Conservation (phyloP, 2,797 vertebrate species). For the Choloepus didactylus region DNA sequence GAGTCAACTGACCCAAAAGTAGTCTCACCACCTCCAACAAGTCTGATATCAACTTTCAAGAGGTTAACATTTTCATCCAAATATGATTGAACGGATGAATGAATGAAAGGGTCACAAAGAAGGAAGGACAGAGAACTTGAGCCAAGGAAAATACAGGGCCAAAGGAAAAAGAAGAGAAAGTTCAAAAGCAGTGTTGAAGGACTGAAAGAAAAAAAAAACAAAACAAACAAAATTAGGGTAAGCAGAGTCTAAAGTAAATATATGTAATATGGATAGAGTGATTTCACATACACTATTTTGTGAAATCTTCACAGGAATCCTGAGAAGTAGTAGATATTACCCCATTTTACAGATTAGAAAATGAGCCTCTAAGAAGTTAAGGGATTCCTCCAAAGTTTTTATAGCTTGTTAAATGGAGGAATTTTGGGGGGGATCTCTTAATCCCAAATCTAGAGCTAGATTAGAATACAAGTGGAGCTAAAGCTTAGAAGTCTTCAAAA, state of each 20-base stretch:
- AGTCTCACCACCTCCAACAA: not conserved
- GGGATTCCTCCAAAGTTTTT: not conserved
- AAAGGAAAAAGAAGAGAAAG: slow-evolving; percentile 26
- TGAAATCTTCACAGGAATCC: not conserved
- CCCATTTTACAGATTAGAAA: not conserved
- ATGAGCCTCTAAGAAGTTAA: slow-evolving; percentile 11
- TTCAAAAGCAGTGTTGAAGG: not conserved
- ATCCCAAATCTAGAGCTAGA: not conserved
- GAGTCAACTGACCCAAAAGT: not conserved
- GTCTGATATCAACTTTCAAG: not conserved
- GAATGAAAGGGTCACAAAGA: not conserved
- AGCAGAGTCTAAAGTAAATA: slow-evolving; percentile 14
- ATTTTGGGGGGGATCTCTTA: slow-evolving; percentile 2
- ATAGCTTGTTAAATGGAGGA: not conserved
- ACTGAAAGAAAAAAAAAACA: slow-evolving; percentile 11
- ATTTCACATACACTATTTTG: not conserved
- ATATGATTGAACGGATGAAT: not conserved
- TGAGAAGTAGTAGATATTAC: not conserved
- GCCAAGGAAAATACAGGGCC: slow-evolving; percentile 11
- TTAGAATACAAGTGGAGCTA: not conserved
- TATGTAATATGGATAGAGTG: not conserved
- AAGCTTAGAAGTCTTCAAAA: not conserved
- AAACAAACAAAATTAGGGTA: not conserved
- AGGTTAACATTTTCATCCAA: slow-evolving; percentile 52
- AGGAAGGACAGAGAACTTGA: not conserved